Evolutionary conservation across 2,113 vertebrate species (phyloP), one percentile per base, ranked within the genome.

Genomic region (Falcunculus frontatus): DNA sequence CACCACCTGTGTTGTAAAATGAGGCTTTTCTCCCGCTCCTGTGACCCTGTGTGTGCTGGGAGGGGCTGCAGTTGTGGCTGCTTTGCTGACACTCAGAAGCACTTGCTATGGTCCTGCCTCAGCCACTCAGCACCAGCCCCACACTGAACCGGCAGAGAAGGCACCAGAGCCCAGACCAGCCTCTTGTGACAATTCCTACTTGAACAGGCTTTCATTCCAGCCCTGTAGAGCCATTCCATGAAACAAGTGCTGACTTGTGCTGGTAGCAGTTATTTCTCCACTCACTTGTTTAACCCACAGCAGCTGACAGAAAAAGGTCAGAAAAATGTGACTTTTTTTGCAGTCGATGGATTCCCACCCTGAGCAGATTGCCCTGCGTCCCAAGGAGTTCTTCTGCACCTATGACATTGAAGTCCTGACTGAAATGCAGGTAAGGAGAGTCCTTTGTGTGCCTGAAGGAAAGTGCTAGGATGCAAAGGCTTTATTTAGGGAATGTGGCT

Each of bases 321-420:
- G 23, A 60, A 60, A 60, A 60, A 60, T 27, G n/a, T n/a, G 15
- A 1, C 50, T 37, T 81, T 49, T 67, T 67, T 94, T 89, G 76
- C 97, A 99, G 99, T 99, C 99, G 2, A 98, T 99, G 98, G 99
- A 99, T 33, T 98, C 98, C 96, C 99, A 99, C 62, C 98, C 98
- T 0, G 99, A 99, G 84, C 99, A 99, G 97, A 98, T 99, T 3
- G 95, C 98, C 42, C 87, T 99, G 81, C 98, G 99, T 41, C 98
- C 99, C 30, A 98, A 98, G 87, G 99, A 99, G 53, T 99, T 99
- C 97, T 98, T 99, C 72, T 97, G 99, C 72, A 98, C 97, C 19
- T 98, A 99, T 0, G 99, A 99, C 97, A 99, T 99, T 2, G 99
- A 99, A 95, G 97, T 99, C 84, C 98, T 99, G 94, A 99, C 98